Percentiles rank a stretch among this genome's conserved stretches.
phyloP scores from a whole-genome alignment of 2,113 vertebrate species.

The Python bivittatus region DNA sequence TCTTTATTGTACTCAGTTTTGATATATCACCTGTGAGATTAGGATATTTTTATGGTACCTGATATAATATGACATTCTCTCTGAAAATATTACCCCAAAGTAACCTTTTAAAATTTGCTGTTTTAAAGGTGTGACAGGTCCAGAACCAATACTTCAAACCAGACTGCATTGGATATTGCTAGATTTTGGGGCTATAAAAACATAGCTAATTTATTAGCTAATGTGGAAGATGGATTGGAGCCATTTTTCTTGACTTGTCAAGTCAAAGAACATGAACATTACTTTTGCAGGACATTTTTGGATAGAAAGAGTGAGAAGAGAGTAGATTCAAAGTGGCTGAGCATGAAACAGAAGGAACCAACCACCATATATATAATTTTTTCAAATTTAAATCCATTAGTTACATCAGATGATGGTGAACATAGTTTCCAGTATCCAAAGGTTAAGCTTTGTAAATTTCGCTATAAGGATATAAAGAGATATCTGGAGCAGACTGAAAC shows the following conservation, averaged over 20 bases:
- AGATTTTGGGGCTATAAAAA: constrained; percentile 92
- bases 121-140: constrained; percentile 79
- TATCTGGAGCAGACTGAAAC: constrained; percentile 71
- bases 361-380: constrained; percentile 86
- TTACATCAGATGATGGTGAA: constrained; percentile 61
- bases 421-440: constrained; percentile 60
- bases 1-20: not conserved
- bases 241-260: constrained; percentile 62
- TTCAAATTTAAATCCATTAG: constrained; percentile 83
- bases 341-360: constrained; percentile 73
- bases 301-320: constrained; percentile 86
- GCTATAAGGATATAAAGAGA: constrained; percentile 71
- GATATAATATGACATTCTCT: not conserved
- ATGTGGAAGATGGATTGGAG: constrained; percentile 52
- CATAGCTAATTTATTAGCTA: constrained; percentile 78
- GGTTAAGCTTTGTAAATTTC: constrained; percentile 79
- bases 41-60: not conserved
- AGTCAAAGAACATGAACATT: constrained; percentile 75
- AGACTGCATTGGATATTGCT: constrained; percentile 90
- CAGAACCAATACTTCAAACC: constrained; percentile 81
- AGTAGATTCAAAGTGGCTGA: constrained; percentile 81
- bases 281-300: constrained; percentile 84
- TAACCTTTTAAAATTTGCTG: not conserved
- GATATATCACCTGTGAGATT: not conserved
- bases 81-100: not conserved